Evolutionary conservation across 2,113 vertebrate genomes (phyloP).

Genomic region (Microcebus murinus): DNA sequence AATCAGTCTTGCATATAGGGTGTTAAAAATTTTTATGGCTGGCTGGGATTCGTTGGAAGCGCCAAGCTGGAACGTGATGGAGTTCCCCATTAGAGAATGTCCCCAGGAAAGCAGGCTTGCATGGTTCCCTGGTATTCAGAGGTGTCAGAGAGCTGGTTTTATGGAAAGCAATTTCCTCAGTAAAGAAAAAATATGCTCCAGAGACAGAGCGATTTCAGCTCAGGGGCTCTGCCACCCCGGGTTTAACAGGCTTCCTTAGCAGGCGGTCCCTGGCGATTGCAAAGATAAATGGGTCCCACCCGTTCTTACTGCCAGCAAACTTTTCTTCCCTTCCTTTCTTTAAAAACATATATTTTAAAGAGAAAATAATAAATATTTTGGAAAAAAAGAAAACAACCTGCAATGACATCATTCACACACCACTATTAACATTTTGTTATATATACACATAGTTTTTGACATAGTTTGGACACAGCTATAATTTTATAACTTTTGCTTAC

Average conservation of each 20-base stretch:
- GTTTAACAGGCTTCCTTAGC: slow-evolving; percentile 72
- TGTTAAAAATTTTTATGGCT: slow-evolving; percentile 78
- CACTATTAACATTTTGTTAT: neutral
- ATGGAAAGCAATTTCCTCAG: slow-evolving; percentile 76
- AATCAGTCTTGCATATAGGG: slow-evolving; percentile 76
- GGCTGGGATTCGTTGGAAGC: slow-evolving; percentile 76
- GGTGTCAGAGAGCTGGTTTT: slow-evolving; percentile 80
- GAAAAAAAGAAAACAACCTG: slow-evolving; percentile 22
- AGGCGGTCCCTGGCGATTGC: slow-evolving; percentile 61
- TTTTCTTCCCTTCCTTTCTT: neutral
- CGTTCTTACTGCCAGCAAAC: slow-evolving; percentile 29
- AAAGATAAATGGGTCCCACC: slow-evolving; percentile 64
- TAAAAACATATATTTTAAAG: slow-evolving; percentile 41
- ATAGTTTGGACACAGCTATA: neutral
- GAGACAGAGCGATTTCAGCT: slow-evolving; percentile 62
- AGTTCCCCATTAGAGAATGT: slow-evolving; percentile 77
- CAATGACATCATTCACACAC: slow-evolving; percentile 35
- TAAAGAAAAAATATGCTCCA: slow-evolving; percentile 79
- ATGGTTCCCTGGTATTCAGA: slow-evolving; percentile 69
- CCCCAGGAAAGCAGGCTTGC: slow-evolving; percentile 75
- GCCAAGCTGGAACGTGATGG: slow-evolving; percentile 78
- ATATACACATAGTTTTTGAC: neutral
- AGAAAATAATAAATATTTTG: slow-evolving; percentile 34
- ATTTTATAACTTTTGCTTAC: slow-evolving; percentile 38
- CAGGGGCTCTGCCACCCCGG: slow-evolving; percentile 56